Evolutionary conservation across 1,140 invertebrate genomes (phyloP), one percentile per base, ranked within the genome.

Genomic region (Diorhabda sublineata): DNA sequence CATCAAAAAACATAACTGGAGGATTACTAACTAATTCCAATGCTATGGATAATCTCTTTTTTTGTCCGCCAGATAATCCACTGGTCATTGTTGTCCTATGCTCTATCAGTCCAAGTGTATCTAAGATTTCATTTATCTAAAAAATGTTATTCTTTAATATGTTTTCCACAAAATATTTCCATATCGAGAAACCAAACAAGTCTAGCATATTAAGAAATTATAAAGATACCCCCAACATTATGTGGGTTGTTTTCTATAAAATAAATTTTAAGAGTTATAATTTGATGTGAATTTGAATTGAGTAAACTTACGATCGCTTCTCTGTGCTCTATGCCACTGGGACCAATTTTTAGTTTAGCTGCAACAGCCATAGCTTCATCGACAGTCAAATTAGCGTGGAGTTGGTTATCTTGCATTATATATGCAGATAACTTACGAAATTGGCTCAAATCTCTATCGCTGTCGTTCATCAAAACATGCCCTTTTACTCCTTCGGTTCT

Each of bases 361-460:
- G 96, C 95, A 43, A 97, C 94, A 73, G 89, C 89, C 94, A 98
- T 96, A 3, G 95, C 91, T 84, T 98, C 96, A 71, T 92, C 89
- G 0, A 98, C 96, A 0, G 93, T 95, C 61, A 98, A 86, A 84
- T 98, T 96, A 0, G 90, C 91, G 73, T 97, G 92, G 4, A 98
- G 86, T 80, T 98, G 94, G 84, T 98, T 98, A 78, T 98, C 95
- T 82, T 98, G 97, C 95, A 98, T 98, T 78, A 98, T 98, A 83
- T 98, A 98, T 76, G 93, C 95, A 0, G 95, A 96, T 70, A 97
- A 87, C 84, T 98, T 98, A 52, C 94, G 88, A 83, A 98, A 98
- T 70, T 90, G 88, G 67, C 94, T 91, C 69, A 97, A 81, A 82
- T 97, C 93, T 65, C 96, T 87, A 77, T 94, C 92, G 71, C 89